Conservation (phyloP, 1,140 invertebrate genomes). For the Trialeurodes vaporariorum region DNA sequence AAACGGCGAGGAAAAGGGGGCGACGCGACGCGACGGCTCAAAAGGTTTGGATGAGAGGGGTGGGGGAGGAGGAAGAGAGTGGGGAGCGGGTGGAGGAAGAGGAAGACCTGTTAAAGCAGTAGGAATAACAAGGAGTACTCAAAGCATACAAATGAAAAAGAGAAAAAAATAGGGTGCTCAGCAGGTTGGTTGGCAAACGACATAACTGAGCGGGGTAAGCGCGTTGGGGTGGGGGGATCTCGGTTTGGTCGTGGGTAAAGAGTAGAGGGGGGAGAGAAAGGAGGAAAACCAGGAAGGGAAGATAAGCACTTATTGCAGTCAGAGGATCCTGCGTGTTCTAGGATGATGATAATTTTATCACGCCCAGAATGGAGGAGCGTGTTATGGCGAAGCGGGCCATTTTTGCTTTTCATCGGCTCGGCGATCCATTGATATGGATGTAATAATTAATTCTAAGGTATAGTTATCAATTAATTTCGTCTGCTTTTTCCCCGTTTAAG, state of each 20-base stretch:
- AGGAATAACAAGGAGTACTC: neutral
- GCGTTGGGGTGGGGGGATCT: neutral
- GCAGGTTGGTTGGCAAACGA: neutral
- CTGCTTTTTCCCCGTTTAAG: too few relatives aligned
- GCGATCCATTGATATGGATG: too few relatives aligned
- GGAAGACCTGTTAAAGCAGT: neutral
- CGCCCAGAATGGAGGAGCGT: too few relatives aligned
- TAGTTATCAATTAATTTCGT: too few relatives aligned
- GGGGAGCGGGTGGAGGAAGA: neutral
- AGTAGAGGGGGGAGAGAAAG: neutral
- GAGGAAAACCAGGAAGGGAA: neutral
- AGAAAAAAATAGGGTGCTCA: neutral
- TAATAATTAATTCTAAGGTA: too few relatives aligned
- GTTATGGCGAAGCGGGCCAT: too few relatives aligned
- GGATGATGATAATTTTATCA: neutral
- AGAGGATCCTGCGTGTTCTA: neutral
- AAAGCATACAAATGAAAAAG: neutral
- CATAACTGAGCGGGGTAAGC: neutral
- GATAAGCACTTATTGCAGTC: neutral
- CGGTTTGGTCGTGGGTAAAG: too few relatives aligned
- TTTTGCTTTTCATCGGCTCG: too few relatives aligned
- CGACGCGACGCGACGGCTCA: too few relatives aligned
- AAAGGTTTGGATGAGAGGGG: neutral
- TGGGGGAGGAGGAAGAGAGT: neutral
- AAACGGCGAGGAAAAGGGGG: too few relatives aligned